Evolutionary conservation across 1,140 invertebrate species (phyloP), one percentile per base, ranked within the genome.

Genomic region (Mizuhopecten yessoensis): DNA sequence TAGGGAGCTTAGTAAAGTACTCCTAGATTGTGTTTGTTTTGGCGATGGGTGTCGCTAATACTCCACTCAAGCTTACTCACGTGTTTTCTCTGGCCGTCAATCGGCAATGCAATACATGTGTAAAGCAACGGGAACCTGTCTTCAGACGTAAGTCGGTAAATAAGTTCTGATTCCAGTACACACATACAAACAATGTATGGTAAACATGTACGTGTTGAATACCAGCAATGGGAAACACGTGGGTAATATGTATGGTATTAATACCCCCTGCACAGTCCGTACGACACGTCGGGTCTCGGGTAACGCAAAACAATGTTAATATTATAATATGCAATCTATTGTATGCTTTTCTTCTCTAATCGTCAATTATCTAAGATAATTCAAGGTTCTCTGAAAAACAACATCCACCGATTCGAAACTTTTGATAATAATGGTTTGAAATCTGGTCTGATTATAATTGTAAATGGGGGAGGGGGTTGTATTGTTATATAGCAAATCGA

Each of bases 1-100:
- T n/a, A 75, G 23, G 57, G 57, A 75, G 57, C 57, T 75, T 75
- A 75, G 57, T 75, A 75, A 75, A 75, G n/a, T 17, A 75, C 11
- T 75, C n/a, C 57, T 29, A 7, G n/a, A 3, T 75, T 75, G 57
- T 75, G 29, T 75, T 75, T 75, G n/a, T 75, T 75, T 75, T 75
- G 57, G 57, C 57, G 57, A 75, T 75, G 57, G 57, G 57, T 75
- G 57, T 29, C 57, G 57, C 57, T 75, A 75, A 75, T 29, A 29
- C 57, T n/a, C 57, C 7, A n/a, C 57, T 29, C n/a, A 75, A 11
- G 20, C 23, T 75, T n/a, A 7, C n/a, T 29, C 23, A n/a, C 9
- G 23, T 75, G 57, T 75, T 75, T 75, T 75, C 57, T 75, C 17
- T 75, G 3, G 57, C 57, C 17, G 57, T 13, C 57, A 17, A 29